Base-by-base conservation (phyloP, 2,888 invertebrate species). In the Punctoribates punctum region DNA sequence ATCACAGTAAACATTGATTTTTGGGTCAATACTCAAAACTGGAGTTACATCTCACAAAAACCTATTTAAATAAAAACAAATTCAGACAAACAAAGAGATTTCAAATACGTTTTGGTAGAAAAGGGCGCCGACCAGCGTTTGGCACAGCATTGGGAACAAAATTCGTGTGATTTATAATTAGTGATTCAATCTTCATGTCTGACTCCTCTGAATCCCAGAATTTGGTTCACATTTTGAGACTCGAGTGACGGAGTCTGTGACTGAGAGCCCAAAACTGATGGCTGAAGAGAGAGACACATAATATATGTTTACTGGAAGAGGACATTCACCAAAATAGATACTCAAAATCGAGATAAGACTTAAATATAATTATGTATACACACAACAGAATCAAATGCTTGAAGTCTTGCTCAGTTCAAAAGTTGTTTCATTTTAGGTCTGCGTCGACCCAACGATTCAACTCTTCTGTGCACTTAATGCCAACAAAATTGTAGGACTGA, bases 321-420 rank as follows among this genome's bases (percentile, higher is more conserved):
- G 67, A 67, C 67, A 67, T 38, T 34, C 67, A 67, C 67, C 67
- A 67, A 67, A 67, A 67, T 67, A 67, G 67, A 67, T 67, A 67
- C 67, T 67, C 34, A n/a, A 67, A 29, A 67, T n/a, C 20, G 38
- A 38, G 34, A 67, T 67, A n/a, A 6, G 29, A 62, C 62, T 62
- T 11, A 60, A 60, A 34, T 34, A 34, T 34, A 34, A 34, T 48
- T 48, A 48, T 48, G 17, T 48, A 17, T 48, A 17, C 17, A 48
- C 13, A 48, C 17, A 48, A 17, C 46, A 48, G 46, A 15, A 48
- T 48, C 13, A 48, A 15, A 48, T 48, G 20, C 54, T 54, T n/a
- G n/a, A 54, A 54, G 54, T 54, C 20, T 20, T 54, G 54, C 54
- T 54, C 54, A 54, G 54, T 20, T 54, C 20, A 20, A n/a, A 54